A percentile compares a stretch with the other conserved stretches of the same genome.
phyloP scores from a whole-genome alignment of 1,140 invertebrate species.

The Latrodectus geometricus region DNA sequence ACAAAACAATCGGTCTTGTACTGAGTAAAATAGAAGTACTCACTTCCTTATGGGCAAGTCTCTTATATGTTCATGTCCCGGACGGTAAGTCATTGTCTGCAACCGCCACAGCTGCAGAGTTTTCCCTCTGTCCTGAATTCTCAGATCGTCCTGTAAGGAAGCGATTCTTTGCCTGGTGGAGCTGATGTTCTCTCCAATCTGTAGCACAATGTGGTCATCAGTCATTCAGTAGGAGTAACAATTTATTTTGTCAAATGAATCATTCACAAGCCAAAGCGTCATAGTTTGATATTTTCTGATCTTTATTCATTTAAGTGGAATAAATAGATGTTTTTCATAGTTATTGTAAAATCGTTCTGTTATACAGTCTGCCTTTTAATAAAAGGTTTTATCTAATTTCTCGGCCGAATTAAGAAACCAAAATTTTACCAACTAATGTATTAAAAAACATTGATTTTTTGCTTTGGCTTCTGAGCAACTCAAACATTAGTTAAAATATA shows the following conservation, averaged over 20 bases:
- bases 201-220: not conserved
- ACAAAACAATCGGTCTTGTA: too few relatives aligned
- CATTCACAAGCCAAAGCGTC: not conserved
- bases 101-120: constrained; percentile 28
- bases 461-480: too few relatives aligned
- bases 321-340: too few relatives aligned
- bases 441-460: too few relatives aligned
- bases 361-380: too few relatives aligned
- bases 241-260: not conserved
- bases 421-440: too few relatives aligned
- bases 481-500: too few relatives aligned
- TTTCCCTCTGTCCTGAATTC: constrained; percentile 25
- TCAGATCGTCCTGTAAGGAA: constrained; percentile 23
- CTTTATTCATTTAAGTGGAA: too few relatives aligned
- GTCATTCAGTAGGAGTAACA: not conserved
- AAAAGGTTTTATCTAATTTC: too few relatives aligned
- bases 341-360: too few relatives aligned
- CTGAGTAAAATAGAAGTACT: not conserved
- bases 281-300: not conserved
- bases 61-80: constrained; percentile 42
- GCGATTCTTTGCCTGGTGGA: constrained; percentile 23
- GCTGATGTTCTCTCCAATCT: constrained; percentile 15
- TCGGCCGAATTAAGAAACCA: too few relatives aligned
- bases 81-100: constrained; percentile 41
- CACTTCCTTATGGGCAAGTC: constrained; percentile 27